Base-by-base conservation (phyloP, 2,797 vertebrate species). In the Liparis tanakae region DNA sequence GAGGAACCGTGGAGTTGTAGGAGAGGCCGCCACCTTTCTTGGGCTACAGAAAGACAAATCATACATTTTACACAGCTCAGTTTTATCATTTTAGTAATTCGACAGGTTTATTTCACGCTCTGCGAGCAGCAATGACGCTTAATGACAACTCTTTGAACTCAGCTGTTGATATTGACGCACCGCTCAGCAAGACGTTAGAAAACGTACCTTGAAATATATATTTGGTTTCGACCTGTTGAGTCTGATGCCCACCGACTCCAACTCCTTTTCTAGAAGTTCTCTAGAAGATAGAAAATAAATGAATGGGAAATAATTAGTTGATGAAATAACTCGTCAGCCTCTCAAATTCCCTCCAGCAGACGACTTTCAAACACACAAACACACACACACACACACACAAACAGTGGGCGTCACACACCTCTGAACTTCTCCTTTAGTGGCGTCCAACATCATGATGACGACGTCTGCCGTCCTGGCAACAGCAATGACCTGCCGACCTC, bases 391-490 rank as follows among this genome's bases (percentile, higher is more conserved):
- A 20, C 18, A 50, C 7, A 48, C 6, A 58, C 18, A 58, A 3
- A 53, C 39, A 72, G 10, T 13, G 33, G n/a, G 17, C 3, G 0
- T 54, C 60, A 76, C 87, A 72, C 71, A 99, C 98, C 97, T 97
- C 90, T 99, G 98, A 8, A 99, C 96, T 39, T 99, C 97, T 48
- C 98, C 98, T 88, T 99, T 99, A 4, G 97, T 99, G 86, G 98
- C 98, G 48, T 99, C 98, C 93, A 99, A 88, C 98, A 99, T 99
- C 98, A 99, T 99, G 84, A 99, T 97, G 58, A 99, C 97, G 0
- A 99, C 98, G 0, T 99, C 98, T 4, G 98, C 95, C 3, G 98
- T 99, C 86, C 98, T 95, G 73, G 98, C 98, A 46, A 99, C 98
- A 2, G 98, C 98, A 0, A 99, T 99, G 83, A 99, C 98, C 86